A percentile compares a stretch with the other conserved stretches of the same genome.
Evolutionary conservation across 1,140 invertebrate species (phyloP).

Genomic region (Drosophila sp.): DNA sequence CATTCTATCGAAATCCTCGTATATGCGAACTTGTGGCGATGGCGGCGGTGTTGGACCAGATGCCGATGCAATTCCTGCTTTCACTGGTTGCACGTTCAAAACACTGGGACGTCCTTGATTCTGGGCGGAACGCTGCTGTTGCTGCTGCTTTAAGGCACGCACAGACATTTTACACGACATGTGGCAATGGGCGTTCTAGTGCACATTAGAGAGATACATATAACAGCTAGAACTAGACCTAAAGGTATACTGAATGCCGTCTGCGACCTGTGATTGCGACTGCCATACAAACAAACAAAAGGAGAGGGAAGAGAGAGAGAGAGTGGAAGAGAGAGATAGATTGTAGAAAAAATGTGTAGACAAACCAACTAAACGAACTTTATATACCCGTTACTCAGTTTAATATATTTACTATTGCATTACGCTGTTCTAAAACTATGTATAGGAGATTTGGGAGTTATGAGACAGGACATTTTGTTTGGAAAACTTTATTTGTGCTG

Average conservation of each 20-base stretch:
- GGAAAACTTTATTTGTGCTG: no score
- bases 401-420: neutral
- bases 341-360: neutral
- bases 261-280: neutral
- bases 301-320: neutral
- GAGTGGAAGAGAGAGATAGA: constrained; percentile 5
- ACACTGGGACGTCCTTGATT: constrained; percentile 11
- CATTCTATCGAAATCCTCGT: constrained; percentile 83
- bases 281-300: neutral
- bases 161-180: constrained; percentile 71
- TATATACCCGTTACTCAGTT: neutral
- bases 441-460: no score
- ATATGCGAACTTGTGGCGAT: constrained; percentile 78
- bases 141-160: constrained; percentile 57
- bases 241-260: neutral
- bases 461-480: no score
- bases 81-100: constrained; percentile 1
- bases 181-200: constrained; percentile 11
- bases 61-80: neutral
- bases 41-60: constrained; percentile 57
- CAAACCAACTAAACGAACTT: neutral
- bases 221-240: neutral
- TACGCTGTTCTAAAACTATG: no score
- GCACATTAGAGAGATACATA: constrained; percentile 7
- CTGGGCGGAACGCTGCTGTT: constrained; percentile 18